These are phyloP conservation scores for Sarcophaga caerulescens DNA, from an alignment of 2,888 invertebrate genomes.

Conservation along the genomic window DNA sequence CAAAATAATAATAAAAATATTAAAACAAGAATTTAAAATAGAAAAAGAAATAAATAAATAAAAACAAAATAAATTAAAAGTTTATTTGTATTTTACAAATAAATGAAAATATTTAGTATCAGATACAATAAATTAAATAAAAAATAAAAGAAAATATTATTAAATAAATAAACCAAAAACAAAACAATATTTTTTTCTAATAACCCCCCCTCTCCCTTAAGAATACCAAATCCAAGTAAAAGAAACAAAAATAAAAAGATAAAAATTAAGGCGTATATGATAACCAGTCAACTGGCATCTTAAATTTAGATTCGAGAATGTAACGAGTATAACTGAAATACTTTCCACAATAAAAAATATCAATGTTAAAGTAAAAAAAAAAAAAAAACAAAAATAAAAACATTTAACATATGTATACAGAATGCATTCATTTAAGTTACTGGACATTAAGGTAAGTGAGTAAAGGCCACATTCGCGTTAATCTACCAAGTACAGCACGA, in stretches of 20 bases:
- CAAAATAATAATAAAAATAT: constrained; percentile 35
- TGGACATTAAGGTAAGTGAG: neutral
- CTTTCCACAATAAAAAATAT: constrained; percentile 60
- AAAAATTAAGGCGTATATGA: no score
- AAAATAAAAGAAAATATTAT: constrained; percentile 27
- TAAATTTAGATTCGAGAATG: constrained; percentile 22
- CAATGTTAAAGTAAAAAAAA: constrained; percentile 46
- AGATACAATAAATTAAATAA: constrained; percentile 49
- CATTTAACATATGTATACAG: neutral
- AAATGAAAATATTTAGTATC: constrained; percentile 54
- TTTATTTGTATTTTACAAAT: constrained; percentile 47
- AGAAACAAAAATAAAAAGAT: neutral
- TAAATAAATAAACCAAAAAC: constrained; percentile 24
- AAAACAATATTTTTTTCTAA: constrained; percentile 58
- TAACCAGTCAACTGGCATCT: constrained; percentile 11
- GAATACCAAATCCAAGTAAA: constrained; percentile 5
- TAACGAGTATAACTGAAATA: constrained; percentile 42
- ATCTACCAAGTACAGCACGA: no score
- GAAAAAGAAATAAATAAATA: constrained; percentile 18
- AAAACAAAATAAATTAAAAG: neutral
- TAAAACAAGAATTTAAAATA: constrained; percentile 49
- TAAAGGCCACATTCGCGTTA: no score
- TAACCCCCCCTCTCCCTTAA: constrained; percentile 9
- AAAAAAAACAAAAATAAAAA: neutral
- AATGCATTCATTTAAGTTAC: neutral